Evolutionary conservation across 1,140 invertebrate species (phyloP), one percentile per base, ranked within the genome.

Genomic region (Lucilia cuprina): DNA sequence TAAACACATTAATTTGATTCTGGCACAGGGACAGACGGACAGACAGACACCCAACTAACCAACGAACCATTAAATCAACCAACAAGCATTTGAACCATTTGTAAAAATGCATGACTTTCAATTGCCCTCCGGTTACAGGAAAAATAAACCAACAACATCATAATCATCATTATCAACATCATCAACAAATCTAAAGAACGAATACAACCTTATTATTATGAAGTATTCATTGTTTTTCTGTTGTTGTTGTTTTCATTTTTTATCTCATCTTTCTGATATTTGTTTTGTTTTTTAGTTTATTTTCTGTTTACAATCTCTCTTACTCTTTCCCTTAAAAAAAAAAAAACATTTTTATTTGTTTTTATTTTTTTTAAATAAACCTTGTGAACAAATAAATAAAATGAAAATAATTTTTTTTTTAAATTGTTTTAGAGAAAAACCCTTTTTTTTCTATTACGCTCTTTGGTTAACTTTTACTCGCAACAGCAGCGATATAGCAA

Each of bases 1-100:
- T 80, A 49, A 80, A 80, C 77, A 49, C 41, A 80, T 80, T 80
- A 80, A 80, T 80, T 80, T 80, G 41, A 80, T 80, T 80, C 77
- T 80, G 77, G 19, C 77, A 49, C 17, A 70, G 5, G 19, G 17
- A 70, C 65, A 70, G n/a, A 21, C 65, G 5, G 17, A 70, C n/a
- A 65, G 4, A 65, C 17, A 65, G 19, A 65, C 65, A 21, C 2
- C 25, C 13, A 21, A 70, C 65, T 2, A 19, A 70, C 13, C 55
- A 70, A 70, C 17, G 19, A 10, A 70, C 65, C 2, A 21, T 21
- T 55, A 13, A 70, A 70, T n/a, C 19, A 70, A 70, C 65, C 19
- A 70, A 19, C 50, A 8, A 70, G 41, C 19, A 21, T 70, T 70
- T 47, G 41, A 80, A 80, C 41, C 77, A 80, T 80, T 80, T 80